Evolutionary conservation across 2,888 invertebrate species (phyloP).

Genomic region (Alloplasta piceator): DNA sequence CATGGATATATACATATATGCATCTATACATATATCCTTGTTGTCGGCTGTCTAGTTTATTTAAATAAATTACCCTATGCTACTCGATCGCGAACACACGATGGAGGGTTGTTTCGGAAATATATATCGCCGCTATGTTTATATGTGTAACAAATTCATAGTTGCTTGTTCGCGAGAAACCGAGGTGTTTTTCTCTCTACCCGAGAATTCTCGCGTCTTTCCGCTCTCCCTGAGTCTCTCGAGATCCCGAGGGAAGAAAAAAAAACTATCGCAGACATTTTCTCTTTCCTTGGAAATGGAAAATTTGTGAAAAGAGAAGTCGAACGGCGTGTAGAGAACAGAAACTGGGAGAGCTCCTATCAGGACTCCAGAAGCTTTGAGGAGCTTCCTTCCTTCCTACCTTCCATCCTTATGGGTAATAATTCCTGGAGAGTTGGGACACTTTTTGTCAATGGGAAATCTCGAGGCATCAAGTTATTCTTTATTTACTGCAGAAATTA

Average conservation of each 20-base stretch:
- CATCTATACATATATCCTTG: slow-evolving; percentile 27
- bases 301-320: slow-evolving; percentile 25
- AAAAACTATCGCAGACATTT: no score
- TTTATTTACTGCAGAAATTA: no score
- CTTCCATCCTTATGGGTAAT: background rate
- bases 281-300: background rate
- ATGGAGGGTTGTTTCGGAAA: slow-evolving; percentile 25
- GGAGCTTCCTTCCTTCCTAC: slow-evolving; percentile 41
- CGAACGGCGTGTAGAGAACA: slow-evolving; percentile 39
- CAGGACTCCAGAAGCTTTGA: slow-evolving; percentile 40
- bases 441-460: no score
- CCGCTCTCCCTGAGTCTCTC: no score
- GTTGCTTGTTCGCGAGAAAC: background rate
- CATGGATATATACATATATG: slow-evolving; percentile 10
- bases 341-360: slow-evolving; percentile 33
- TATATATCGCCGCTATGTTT: slow-evolving; percentile 28
- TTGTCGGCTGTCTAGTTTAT: slow-evolving; percentile 52
- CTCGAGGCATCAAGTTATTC: no score
- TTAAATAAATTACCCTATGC: slow-evolving; percentile 48
- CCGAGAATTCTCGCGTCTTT: no score
- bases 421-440: no score
- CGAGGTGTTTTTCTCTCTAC: no score
- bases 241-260: no score
- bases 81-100: slow-evolving; percentile 46
- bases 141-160: background rate